Base-by-base conservation (phyloP, 2,113 vertebrate genomes). In the Salvelinus sp. region DNA sequence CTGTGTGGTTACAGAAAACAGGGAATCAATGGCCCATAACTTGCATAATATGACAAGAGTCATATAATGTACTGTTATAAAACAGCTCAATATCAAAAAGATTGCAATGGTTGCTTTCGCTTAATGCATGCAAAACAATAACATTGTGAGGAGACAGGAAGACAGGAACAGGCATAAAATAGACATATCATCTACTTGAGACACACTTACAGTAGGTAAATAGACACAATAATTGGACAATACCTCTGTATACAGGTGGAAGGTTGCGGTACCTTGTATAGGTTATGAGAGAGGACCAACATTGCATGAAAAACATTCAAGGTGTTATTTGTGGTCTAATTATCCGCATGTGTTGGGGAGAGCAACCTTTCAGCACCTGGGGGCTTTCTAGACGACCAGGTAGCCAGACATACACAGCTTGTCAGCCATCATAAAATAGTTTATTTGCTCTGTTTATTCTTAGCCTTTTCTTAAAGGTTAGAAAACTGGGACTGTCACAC, bases 381-480 rank as follows among this genome's bases (percentile, higher is more conserved):
- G 81, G 78, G 77, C 72, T 73, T 77, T 79, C 87, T 91, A 82
- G 79, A 78, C 74, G 81, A 86, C 78, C 85, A 85, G 84, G 70
- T 70, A 73, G 69, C 44, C 58, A 62, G n/a, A 10, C 77, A 3
- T 54, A 54, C 79, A 76, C 83, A 83, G 77, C 27, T 87, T 79
- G 84, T 70, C 77, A 86, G 84, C 85, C 79, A 88, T 91, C 91
- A 91, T 76, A 90, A 89, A 86, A 44, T 48, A 67, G 67, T 91
- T 91, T 90, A 91, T 90, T 87, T 77, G 14, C 85, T 87, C 80
- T 85, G 85, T 87, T 90, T 91, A 92, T 91, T 92, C 88, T 91
- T 86, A 88, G 88, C 78, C 82, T 81, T 73, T 67, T 74, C 78
- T 79, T 79, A 90, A 92, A 91, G 90, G 90, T 91, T 88, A 91